phyloP scores from a whole-genome alignment of 2,797 vertebrate species.

The Crenichthys baileyi region DNA sequence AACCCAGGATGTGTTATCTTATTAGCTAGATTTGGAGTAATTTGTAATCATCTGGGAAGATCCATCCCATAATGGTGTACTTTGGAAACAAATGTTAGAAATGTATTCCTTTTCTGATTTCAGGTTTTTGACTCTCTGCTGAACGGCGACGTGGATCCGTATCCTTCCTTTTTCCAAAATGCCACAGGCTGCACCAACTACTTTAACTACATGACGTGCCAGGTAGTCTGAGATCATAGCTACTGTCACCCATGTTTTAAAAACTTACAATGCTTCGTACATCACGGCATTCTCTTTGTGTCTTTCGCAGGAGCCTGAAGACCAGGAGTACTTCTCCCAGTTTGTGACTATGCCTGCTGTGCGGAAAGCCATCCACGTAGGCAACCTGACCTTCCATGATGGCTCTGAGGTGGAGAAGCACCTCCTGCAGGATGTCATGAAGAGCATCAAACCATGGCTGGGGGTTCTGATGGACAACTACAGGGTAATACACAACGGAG shows the following conservation, averaged over 20 bases:
- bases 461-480: slow-evolving; percentile 88
- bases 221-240: slow-evolving; percentile 62
- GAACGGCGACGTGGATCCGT: slow-evolving; percentile 77
- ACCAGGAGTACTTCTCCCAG: slow-evolving; percentile 81
- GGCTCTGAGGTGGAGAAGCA: slow-evolving; percentile 84
- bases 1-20: neutral
- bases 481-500: slow-evolving; percentile 70
- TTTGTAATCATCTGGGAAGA: neutral
- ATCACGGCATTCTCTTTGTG: neutral
- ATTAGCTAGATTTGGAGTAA: neutral
- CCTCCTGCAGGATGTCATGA: slow-evolving; percentile 84
- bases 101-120: neutral
- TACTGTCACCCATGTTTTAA: neutral
- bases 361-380: slow-evolving; percentile 86
- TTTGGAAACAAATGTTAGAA: neutral
- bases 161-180: slow-evolving; percentile 85
- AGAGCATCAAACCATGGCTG: slow-evolving; percentile 91
- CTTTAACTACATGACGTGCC: slow-evolving; percentile 84
- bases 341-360: slow-evolving; percentile 83
- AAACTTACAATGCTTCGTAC: too few species aligned
- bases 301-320: slow-evolving; percentile 78
- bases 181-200: slow-evolving; percentile 88
- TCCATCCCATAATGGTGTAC: neutral
- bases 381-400: slow-evolving; percentile 85
- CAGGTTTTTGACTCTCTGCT: slow-evolving; percentile 85